Evolutionary conservation across 2,113 vertebrate species (phyloP).

Genomic region (Sylvia atricapilla): DNA sequence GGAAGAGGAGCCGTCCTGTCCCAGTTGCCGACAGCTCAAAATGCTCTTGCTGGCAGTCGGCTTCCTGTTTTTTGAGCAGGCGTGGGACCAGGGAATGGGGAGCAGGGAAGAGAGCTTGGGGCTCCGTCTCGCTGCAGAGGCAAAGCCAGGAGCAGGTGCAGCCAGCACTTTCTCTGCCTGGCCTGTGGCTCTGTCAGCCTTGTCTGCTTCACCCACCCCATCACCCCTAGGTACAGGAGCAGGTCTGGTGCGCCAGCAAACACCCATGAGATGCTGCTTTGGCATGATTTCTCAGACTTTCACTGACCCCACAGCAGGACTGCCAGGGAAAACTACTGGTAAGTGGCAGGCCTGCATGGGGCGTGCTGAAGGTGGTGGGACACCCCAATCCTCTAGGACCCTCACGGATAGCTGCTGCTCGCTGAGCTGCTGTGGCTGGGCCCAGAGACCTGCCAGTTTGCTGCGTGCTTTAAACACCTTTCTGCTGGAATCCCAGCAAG

Average conservation of each 20-base stretch:
- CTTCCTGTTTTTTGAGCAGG: background rate
- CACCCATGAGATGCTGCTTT: background rate
- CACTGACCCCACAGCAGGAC: fast-evolving
- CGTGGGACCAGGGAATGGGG: background rate
- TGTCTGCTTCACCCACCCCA: fast-evolving
- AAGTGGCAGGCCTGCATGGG: fast-evolving
- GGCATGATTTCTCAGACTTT: background rate
- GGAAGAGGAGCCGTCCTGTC: background rate
- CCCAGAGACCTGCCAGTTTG: background rate
- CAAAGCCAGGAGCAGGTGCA: background rate
- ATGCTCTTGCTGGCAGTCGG: background rate
- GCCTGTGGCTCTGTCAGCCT: background rate
- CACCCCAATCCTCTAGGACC: background rate
- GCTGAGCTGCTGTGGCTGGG: background rate
- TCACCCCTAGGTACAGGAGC: background rate
- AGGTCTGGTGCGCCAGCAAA: background rate
- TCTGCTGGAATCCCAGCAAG: background rate
- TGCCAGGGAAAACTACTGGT: background rate
- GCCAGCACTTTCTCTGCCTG: background rate
- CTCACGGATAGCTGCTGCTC: background rate
- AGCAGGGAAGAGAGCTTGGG: background rate
- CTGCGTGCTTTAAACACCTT: background rate
- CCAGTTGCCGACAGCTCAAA: fast-evolving
- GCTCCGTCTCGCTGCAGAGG: background rate
- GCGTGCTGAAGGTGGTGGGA: fast-evolving